A percentile compares a stretch with the other conserved stretches of the same genome.
These are phyloP conservation scores for Chaunax sp. DNA, from an alignment of 2,797 vertebrate genomes.

Conservation along the genomic window DNA sequence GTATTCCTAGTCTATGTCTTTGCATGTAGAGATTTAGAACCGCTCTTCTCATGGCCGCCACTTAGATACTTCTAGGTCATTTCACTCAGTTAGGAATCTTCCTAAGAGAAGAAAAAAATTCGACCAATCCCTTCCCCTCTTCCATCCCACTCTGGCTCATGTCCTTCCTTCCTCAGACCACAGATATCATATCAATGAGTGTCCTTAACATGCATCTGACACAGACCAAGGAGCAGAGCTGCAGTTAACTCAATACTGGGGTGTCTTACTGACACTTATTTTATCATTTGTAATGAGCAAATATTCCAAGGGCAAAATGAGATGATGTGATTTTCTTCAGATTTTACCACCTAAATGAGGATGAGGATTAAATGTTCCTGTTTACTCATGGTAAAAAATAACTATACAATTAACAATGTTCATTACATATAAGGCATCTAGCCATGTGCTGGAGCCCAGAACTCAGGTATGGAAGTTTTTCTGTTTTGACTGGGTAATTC, in stretches of 20 bases:
- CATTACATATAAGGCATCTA: conserved; percentile 14
- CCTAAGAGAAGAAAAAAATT: neutral
- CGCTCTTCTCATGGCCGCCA: too few relatives aligned
- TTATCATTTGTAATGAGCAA: conserved; percentile 37
- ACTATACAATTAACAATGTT: too few relatives aligned
- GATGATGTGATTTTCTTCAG: conserved; percentile 7
- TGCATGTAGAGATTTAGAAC: too few relatives aligned
- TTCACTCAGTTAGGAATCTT: neutral
- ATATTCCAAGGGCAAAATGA: conserved; percentile 7
- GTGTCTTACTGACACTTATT: conserved; percentile 37
- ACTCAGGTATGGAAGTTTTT: conserved; percentile 45
- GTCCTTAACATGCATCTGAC: conserved; percentile 68
- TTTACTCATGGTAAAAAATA: too few relatives aligned
- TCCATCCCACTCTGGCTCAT: conserved; percentile 13
- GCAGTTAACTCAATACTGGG: conserved; percentile 22
- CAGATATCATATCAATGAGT: conserved; percentile 58
- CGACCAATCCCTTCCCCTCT: conserved; percentile 9
- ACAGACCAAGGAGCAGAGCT: conserved; percentile 31
- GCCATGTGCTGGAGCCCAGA: conserved; percentile 49
- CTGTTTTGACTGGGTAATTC: conserved; percentile 54
- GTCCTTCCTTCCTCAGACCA: conserved; percentile 37
- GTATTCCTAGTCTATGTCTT: too few relatives aligned
- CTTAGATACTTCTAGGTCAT: neutral
- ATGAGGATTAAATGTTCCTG: too few relatives aligned
- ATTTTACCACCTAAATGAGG: conserved; percentile 9